Evolutionary conservation across 1,140 invertebrate species (phyloP).

Genomic region (Ceratina japonica): DNA sequence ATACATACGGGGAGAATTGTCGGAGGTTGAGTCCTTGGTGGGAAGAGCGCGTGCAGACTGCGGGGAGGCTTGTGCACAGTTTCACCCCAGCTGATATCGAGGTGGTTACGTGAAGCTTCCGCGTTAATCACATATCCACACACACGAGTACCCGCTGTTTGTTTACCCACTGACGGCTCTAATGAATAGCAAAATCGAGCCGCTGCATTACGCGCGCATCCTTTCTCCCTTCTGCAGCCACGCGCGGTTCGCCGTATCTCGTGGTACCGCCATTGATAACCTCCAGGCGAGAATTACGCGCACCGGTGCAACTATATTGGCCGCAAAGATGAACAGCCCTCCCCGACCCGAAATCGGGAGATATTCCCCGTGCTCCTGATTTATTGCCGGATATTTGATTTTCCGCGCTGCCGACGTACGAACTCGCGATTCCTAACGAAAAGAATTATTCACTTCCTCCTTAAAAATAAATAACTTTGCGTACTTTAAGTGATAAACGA

Average conservation of each 20-base stretch:
- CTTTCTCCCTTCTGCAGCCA: constrained; percentile 28
- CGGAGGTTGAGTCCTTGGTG: constrained; percentile 30
- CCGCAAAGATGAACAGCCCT: constrained; percentile 59
- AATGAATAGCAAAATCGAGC: constrained; percentile 76
- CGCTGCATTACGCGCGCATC: constrained; percentile 48
- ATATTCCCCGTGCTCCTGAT: constrained; percentile 52
- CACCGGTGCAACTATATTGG: constrained; percentile 48
- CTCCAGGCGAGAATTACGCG: constrained; percentile 63
- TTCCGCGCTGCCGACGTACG: background rate
- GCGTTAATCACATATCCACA: constrained; percentile 74
- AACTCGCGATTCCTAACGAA: too few relatives aligned
- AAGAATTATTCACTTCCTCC: too few relatives aligned
- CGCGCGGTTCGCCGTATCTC: background rate
- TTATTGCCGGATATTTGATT: constrained; percentile 52
- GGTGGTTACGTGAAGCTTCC: constrained; percentile 67
- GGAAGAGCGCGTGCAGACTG: constrained; percentile 52
- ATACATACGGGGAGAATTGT: background rate
- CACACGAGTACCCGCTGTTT: constrained; percentile 66
- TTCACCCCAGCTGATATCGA: constrained; percentile 63
- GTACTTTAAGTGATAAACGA: too few relatives aligned
- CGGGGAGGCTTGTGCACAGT: constrained; percentile 37
- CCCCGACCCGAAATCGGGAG: constrained; percentile 54
- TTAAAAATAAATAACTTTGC: too few relatives aligned
- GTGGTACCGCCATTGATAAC: constrained; percentile 51
- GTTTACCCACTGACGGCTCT: constrained; percentile 71